Evolutionary conservation across 2,797 vertebrate genomes (phyloP).

Genomic region (Rhodeus uyekii): DNA sequence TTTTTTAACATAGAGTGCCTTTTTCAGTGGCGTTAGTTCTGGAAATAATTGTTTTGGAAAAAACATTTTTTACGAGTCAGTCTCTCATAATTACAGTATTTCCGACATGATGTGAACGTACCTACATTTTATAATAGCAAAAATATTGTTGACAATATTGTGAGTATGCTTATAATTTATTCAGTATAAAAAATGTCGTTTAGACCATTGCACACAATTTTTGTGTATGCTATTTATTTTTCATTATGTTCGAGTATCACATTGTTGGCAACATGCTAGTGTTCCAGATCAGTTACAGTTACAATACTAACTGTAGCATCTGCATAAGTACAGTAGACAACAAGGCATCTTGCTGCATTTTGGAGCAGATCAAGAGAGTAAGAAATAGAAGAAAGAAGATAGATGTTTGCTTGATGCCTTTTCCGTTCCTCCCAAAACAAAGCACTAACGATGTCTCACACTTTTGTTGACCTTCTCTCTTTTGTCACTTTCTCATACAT

Average conservation of each 20-base stretch:
- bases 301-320: not conserved
- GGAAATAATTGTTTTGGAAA: not conserved
- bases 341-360: not conserved
- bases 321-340: not conserved
- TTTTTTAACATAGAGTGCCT: not conserved
- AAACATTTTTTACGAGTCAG: not conserved
- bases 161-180: not conserved
- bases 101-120: not conserved
- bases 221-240: not conserved
- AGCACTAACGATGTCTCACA: slow-evolving; percentile 12
- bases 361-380: not conserved
- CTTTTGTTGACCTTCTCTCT: slow-evolving; percentile 29
- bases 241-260: not conserved
- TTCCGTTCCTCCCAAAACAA: not conserved
- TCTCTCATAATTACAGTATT: not conserved
- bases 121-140: not conserved
- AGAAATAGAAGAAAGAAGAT: not conserved
- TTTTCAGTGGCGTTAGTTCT: not conserved
- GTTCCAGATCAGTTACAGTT: not conserved
- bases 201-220: not conserved
- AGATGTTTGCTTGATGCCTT: not conserved
- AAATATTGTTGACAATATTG: not conserved
- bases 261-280: not conserved
- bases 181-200: not conserved
- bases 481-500: not conserved